phyloP scores from a whole-genome alignment of 2,797 vertebrate species.

The Eleutherodactylus coqui region DNA sequence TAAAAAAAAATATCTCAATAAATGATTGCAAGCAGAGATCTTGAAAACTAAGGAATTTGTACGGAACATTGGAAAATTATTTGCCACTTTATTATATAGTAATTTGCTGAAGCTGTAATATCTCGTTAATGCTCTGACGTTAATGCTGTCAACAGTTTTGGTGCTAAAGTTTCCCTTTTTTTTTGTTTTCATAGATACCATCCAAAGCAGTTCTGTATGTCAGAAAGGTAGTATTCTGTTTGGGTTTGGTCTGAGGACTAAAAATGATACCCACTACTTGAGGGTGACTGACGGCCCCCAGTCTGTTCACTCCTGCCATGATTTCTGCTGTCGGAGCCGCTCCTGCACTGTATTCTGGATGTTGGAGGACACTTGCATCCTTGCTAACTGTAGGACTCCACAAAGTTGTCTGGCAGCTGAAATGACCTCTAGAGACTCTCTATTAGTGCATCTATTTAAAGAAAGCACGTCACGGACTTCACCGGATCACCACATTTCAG shows the following conservation, averaged over 20 bases:
- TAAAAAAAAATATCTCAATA: not conserved
- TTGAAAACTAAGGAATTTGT: not conserved
- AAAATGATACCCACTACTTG: constrained; percentile 68
- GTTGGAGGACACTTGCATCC: constrained; percentile 84
- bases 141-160: not conserved
- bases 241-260: constrained; percentile 69
- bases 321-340: constrained; percentile 84
- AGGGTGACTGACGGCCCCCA: constrained; percentile 72
- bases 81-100: not conserved
- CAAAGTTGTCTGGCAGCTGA: constrained; percentile 74
- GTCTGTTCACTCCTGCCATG: constrained; percentile 72
- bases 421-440: constrained; percentile 68
- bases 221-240: constrained; percentile 67
- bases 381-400: constrained; percentile 80
- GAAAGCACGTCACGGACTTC: constrained; percentile 62
- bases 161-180: not conserved
- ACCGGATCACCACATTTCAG: constrained; percentile 53
- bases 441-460: constrained; percentile 76
- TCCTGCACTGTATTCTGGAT: constrained; percentile 90
- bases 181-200: constrained; percentile 70
- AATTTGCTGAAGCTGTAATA: not conserved
- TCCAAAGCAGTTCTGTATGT: constrained; percentile 69
- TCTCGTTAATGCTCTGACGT: too few species aligned
- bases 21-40: not conserved
- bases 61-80: not conserved